A percentile compares a stretch with the other conserved stretches of the same genome.
Conservation (phyloP, 2,888 invertebrate species). For the Neoscelio sp. region DNA sequence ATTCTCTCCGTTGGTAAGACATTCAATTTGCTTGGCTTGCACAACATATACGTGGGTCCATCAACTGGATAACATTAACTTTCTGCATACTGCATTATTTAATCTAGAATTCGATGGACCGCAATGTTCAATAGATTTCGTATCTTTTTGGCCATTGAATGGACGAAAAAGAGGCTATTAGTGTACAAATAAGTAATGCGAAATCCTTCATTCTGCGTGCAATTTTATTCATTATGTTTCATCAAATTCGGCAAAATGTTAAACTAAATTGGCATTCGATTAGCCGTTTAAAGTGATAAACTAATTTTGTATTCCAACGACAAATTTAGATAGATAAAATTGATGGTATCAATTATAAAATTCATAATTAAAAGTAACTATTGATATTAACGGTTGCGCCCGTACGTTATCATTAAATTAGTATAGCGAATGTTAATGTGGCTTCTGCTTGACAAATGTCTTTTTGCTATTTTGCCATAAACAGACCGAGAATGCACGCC, state of each 20-base stretch:
- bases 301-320: no score
- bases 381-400: background rate
- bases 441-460: conserved; percentile 69
- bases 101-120: background rate
- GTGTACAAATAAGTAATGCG: no score
- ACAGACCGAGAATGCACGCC: conserved; percentile 83
- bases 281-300: no score
- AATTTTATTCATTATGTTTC: no score
- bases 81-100: background rate
- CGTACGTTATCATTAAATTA: conserved; percentile 21
- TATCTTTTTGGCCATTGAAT: background rate
- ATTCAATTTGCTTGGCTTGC: background rate
- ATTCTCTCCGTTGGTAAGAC: background rate
- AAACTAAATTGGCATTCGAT: no score
- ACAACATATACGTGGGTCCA: background rate
- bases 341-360: no score
- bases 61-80: background rate
- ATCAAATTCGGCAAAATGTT: no score
- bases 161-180: no score
- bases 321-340: no score
- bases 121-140: conserved; percentile 1
- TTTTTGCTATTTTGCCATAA: conserved; percentile 69
- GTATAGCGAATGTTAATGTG: conserved; percentile 62
- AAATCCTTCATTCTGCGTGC: no score
- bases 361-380: no score